A percentile compares a stretch with the other conserved stretches of the same genome.
Evolutionary conservation across 1,140 invertebrate genomes (phyloP).

Genomic region (Drosophila sulfurigaster): DNA sequence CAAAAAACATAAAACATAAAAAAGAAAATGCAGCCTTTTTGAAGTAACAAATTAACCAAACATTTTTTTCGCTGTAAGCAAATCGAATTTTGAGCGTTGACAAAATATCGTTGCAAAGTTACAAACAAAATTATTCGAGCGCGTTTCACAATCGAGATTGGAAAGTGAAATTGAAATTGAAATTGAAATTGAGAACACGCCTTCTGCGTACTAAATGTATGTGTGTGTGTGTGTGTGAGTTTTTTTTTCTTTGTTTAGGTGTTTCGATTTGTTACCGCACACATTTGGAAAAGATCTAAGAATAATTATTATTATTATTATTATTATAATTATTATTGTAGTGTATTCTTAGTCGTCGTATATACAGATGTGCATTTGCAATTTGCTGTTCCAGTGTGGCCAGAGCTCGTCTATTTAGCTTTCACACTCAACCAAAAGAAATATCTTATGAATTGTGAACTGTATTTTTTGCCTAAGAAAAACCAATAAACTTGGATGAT

Average conservation of each 20-base stretch:
- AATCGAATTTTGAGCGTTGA: slow-evolving; percentile 17
- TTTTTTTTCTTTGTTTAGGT: slow-evolving; percentile 1
- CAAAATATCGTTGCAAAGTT: slow-evolving; percentile 32
- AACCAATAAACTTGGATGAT: not conserved
- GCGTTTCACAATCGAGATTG: not conserved
- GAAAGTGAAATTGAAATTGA: slow-evolving; percentile 5
- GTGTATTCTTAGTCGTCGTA: slow-evolving; percentile 32
- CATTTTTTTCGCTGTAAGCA: slow-evolving; percentile 39
- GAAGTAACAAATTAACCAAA: slow-evolving; percentile 25
- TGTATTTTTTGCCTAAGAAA: slow-evolving; percentile 6
- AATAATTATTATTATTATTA: slow-evolving; percentile 3
- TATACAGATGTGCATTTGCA: slow-evolving; percentile 19
- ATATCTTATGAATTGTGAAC: slow-evolving; percentile 29
- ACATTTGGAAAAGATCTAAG: slow-evolving; percentile 31
- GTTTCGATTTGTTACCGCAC: slow-evolving; percentile 34
- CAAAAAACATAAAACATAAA: slow-evolving; percentile 13
- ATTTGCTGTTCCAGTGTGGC: slow-evolving; percentile 11
- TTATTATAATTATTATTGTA: slow-evolving; percentile 20
- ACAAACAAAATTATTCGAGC: not conserved
- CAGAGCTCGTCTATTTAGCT: slow-evolving; percentile 19
- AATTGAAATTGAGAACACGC: not conserved
- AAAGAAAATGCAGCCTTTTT: slow-evolving; percentile 48
- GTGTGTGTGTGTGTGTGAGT: slow-evolving; percentile 6
- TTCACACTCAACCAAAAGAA: not conserved
- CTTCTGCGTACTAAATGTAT: slow-evolving; percentile 1